These are phyloP conservation scores for Cheilinus undulatus DNA, from an alignment of 2,113 vertebrate species.

Conservation along the genomic window DNA sequence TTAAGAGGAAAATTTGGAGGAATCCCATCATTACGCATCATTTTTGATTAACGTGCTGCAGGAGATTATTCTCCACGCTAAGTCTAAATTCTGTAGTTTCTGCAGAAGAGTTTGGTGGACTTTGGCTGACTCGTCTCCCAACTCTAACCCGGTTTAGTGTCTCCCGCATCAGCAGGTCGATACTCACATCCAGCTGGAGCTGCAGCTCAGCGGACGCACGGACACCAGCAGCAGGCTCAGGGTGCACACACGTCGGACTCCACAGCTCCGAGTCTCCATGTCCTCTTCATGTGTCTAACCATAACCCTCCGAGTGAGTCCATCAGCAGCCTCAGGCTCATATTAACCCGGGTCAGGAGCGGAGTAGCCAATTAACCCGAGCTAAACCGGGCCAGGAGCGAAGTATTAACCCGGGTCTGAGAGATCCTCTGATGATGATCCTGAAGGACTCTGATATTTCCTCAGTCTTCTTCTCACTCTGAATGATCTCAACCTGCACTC, in stretches of 20 bases:
- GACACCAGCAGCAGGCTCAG: slow-evolving; percentile 83
- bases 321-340: slow-evolving; percentile 39
- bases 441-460: not conserved
- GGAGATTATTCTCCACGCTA: no score
- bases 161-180: no score
- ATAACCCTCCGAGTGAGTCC: slow-evolving; percentile 26
- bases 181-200: slow-evolving; percentile 93
- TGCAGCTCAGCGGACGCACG: slow-evolving; percentile 82
- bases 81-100: not conserved
- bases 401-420: not conserved
- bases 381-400: slow-evolving; percentile 15
- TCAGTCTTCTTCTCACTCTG: slow-evolving; percentile 36
- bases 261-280: slow-evolving; percentile 85
- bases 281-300: slow-evolving; percentile 71
- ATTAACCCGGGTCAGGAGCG: slow-evolving; percentile 16
- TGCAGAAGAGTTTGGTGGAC: not conserved
- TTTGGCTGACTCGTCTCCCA: no score
- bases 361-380: no score
- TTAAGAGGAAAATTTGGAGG: no score
- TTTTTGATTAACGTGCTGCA: no score
- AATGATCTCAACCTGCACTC: slow-evolving; percentile 14
- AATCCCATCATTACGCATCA: no score
- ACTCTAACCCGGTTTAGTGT: no score
- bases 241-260: slow-evolving; percentile 77
- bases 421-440: slow-evolving; percentile 2